Conservation (phyloP, 2,888 invertebrate species). For the Leistus spinibarbis region DNA sequence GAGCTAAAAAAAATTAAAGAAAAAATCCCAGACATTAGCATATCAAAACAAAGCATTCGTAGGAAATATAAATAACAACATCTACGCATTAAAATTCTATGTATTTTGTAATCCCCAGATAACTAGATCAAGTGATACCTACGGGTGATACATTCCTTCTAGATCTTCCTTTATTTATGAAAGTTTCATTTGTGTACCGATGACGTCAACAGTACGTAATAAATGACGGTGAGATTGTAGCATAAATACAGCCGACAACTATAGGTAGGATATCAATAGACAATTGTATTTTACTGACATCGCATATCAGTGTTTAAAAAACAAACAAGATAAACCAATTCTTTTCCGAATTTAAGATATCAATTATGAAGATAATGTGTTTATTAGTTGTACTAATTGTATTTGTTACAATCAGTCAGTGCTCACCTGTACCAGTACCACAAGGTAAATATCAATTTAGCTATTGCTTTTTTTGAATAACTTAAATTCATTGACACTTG, state of each 20-base stretch:
- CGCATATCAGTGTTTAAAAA: not conserved
- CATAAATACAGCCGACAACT: slow-evolving; percentile 21
- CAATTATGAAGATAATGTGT: slow-evolving; percentile 17
- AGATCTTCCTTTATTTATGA: slow-evolving; percentile 12
- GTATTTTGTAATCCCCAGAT: not conserved
- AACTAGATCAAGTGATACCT: not conserved
- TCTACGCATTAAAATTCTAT: not conserved
- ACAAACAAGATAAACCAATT: not conserved
- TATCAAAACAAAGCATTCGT: not conserved
- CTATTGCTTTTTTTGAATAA: no score
- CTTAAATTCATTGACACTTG: no score
- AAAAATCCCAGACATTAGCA: not conserved
- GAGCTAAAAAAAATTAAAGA: not conserved
- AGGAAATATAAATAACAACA: not conserved
- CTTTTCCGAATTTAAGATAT: not conserved
- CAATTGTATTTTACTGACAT: not conserved
- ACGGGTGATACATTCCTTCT: not conserved
- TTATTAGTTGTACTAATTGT: slow-evolving; percentile 12
- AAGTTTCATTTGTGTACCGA: slow-evolving; percentile 19
- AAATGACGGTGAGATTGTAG: slow-evolving; percentile 21
- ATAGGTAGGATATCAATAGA: not conserved
- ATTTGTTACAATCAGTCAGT: slow-evolving; percentile 12
- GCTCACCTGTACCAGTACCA: slow-evolving; percentile 13
- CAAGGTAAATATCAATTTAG: no score
- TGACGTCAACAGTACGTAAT: slow-evolving; percentile 29